phyloP scores from a whole-genome alignment of 2,888 invertebrate genomes.

The Octodonta nipae region DNA sequence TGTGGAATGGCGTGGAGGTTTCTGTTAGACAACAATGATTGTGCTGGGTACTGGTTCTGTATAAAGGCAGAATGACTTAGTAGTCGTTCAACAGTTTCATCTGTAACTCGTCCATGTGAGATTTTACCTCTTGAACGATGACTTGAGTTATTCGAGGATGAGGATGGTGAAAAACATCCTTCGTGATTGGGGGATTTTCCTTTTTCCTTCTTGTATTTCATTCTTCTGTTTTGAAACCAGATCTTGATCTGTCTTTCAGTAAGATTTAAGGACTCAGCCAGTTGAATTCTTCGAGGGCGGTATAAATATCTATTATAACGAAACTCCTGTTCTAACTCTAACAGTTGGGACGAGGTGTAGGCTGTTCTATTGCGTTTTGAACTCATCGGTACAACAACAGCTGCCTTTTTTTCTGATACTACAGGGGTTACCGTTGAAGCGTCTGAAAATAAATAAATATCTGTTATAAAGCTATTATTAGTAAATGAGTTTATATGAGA shows the following conservation, averaged over 20 bases:
- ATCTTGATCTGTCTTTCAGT: slow-evolving; percentile 75
- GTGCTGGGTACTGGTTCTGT: too few species aligned
- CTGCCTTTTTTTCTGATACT: too few species aligned
- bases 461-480: too few species aligned
- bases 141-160: slow-evolving; percentile 10
- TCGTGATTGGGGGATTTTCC: slow-evolving; percentile 16
- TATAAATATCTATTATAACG: slow-evolving; percentile 60
- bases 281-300: slow-evolving; percentile 60
- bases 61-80: slow-evolving; percentile 24
- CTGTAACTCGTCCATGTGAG: too few species aligned
- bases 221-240: slow-evolving; percentile 76
- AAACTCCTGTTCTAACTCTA: slow-evolving; percentile 70
- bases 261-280: slow-evolving; percentile 54
- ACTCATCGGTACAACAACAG: too few species aligned
- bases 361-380: slow-evolving; percentile 66
- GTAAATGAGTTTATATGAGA: too few species aligned
- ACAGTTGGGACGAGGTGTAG: slow-evolving; percentile 65
- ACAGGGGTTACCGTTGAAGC: too few species aligned
- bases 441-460: too few species aligned
- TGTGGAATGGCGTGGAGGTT: too few species aligned
- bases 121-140: slow-evolving; percentile 5
- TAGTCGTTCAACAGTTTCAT: slow-evolving; percentile 34
- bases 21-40: too few species aligned
- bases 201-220: slow-evolving; percentile 53
- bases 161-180: slow-evolving; percentile 24